Evolutionary conservation across 2,113 vertebrate species (phyloP).

Genomic region (Sialia sialis): DNA sequence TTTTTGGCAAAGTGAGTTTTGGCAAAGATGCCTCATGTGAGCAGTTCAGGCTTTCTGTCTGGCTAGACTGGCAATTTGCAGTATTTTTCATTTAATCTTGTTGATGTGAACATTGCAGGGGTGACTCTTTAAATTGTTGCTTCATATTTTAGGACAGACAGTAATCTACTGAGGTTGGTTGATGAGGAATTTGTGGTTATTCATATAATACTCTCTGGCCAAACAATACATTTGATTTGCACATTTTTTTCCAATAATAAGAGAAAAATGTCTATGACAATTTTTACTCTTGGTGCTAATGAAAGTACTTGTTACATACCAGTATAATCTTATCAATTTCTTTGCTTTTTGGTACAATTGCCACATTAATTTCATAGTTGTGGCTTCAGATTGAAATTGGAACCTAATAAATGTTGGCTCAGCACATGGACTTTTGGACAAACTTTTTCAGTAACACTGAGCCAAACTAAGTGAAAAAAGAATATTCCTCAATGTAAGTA

Average conservation of each 20-base stretch:
- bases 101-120: neutral
- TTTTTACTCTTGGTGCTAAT: neutral
- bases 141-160: neutral
- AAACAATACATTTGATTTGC: neutral
- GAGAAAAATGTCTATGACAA: neutral
- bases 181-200: neutral
- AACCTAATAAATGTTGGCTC: conserved; percentile 46
- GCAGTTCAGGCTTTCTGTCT: neutral
- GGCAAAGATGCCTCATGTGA: neutral
- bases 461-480: neutral
- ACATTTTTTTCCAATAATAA: neutral
- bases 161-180: neutral
- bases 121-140: neutral
- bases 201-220: neutral
- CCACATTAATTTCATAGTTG: conserved; percentile 37
- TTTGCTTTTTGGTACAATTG: conserved; percentile 35
- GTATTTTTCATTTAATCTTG: neutral
- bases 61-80: neutral
- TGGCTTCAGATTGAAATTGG: conserved; percentile 53
- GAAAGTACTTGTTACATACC: neutral
- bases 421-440: neutral
- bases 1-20: neutral
- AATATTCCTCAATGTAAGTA: neutral
- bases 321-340: conserved; percentile 10
- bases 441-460: conserved; percentile 1